Evolutionary conservation across 1,140 invertebrate species (phyloP), one percentile per base, ranked within the genome.

Genomic region (Harpegnathos saltator): DNA sequence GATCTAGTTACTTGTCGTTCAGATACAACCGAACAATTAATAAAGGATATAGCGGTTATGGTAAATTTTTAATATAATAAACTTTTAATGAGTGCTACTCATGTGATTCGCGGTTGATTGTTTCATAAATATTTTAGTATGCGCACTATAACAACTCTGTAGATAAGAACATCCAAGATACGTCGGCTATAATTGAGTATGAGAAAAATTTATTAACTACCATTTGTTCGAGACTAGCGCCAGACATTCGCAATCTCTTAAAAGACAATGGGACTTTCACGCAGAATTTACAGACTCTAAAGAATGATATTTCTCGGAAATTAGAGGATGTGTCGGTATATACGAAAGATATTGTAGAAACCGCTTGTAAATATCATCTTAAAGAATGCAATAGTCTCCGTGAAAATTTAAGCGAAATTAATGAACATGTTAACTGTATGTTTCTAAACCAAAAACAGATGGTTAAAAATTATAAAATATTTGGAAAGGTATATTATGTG

Each of bases 131-230:
- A 68, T 71, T 84, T 83, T 61, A 93, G 93, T 85, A 90, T 82
- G 78, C 86, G 48, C 65, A 87, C 29, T 92, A 89, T 78, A 69
- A 92, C 22, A 75, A 88, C n/a, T 92, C 85, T 89, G 66, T 93
- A 38, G 75, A 87, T 29, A 17, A 82, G 11, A 81, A 92, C 80
- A 82, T 91, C 5, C 33, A 82, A 59, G 77, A 88, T 26, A 38
- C 83, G 19, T 72, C 85, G 1, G 61, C 52, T 22, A 82, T 91
- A 24, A 86, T 91, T 0, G 69, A 92, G 26, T 59, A 86, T 22
- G 89, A 93, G 75, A 71, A 78, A 14, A 61, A 88, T 54, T 38
- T 71, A 1, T 75, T 93, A 7, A 63, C 72, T 38, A 69, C 80
- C 24, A 75, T 91, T 61, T 87, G 85, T 33, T 17, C 59, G 7